Evolutionary conservation across 2,113 vertebrate genomes (phyloP).

Genomic region (Osmerus eperlanus): DNA sequence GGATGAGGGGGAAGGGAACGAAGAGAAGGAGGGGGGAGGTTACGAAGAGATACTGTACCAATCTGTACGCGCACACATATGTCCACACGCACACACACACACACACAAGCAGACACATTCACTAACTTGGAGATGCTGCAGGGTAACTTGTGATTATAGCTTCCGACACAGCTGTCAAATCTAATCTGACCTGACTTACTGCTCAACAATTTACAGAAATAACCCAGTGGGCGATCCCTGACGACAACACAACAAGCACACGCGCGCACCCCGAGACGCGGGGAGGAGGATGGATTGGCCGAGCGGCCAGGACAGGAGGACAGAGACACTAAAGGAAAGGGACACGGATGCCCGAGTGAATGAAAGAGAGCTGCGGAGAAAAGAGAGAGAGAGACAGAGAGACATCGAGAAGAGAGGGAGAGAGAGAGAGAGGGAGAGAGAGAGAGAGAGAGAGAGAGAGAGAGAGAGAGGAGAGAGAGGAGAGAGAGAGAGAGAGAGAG

Average conservation of each 20-base stretch:
- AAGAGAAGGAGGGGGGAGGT: background rate
- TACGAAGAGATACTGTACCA: background rate
- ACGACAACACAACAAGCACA: slow-evolving; percentile 14
- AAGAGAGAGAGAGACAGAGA: slow-evolving; percentile 12
- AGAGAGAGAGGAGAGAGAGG: background rate
- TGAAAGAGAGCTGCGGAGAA: slow-evolving; percentile 5
- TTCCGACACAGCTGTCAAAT: slow-evolving; percentile 49
- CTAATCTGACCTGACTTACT: slow-evolving; percentile 48
- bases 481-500: slow-evolving; percentile 14
- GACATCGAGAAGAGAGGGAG: slow-evolving; percentile 1
- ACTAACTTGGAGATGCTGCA: slow-evolving; percentile 22
- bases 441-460: slow-evolving; percentile 9
- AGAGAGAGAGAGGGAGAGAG: slow-evolving; percentile 3
- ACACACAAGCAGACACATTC: slow-evolving; percentile 21
- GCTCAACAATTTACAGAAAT: slow-evolving; percentile 42
- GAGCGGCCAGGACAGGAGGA: background rate
- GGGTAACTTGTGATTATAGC: slow-evolving; percentile 38
- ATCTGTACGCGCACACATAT: slow-evolving; percentile 1
- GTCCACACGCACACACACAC: slow-evolving; percentile 26
- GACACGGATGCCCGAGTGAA: background rate
- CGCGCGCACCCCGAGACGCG: slow-evolving; percentile 16
- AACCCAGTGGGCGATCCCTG: slow-evolving; percentile 18
- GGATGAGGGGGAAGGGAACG: background rate
- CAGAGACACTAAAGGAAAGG: background rate
- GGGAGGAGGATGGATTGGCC: background rate